Evolutionary conservation across 2,113 vertebrate species (phyloP).

Genomic region (Electrona antarctica): DNA sequence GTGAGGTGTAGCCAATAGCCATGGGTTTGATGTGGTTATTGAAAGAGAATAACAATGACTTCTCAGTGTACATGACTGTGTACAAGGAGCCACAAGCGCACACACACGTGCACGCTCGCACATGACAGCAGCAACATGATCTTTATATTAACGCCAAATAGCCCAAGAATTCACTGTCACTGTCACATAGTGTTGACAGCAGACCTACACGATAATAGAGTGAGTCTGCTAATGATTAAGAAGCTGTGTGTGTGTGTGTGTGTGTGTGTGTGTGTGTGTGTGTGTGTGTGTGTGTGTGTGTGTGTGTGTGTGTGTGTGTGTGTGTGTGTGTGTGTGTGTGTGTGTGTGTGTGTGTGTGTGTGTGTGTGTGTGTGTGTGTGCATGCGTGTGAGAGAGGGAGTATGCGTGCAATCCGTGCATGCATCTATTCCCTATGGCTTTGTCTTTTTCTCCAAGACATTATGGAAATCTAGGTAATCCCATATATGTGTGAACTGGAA

Average conservation of each 20-base stretch:
- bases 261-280: conserved; percentile 9
- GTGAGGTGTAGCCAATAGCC: no score
- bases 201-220: conserved; percentile 26
- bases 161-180: not conserved
- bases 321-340: not conserved
- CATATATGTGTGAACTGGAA: conserved; percentile 15
- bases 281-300: conserved; percentile 4
- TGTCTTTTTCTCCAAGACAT: not conserved
- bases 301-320: no score
- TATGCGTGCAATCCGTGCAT: not conserved
- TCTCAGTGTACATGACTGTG: conserved; percentile 25
- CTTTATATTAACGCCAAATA: conserved; percentile 19
- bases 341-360: conserved; percentile 15
- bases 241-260: not conserved
- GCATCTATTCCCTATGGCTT: not conserved
- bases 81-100: conserved; percentile 11
- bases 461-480: conserved; percentile 23
- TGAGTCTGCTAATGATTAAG: not conserved
- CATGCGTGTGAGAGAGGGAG: not conserved
- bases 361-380: conserved; percentile 5
- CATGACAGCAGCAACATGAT: conserved; percentile 31
- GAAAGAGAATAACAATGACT: conserved; percentile 35
- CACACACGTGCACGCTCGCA: no score
- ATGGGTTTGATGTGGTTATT: conserved; percentile 29
- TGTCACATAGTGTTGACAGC: conserved; percentile 40